phyloP scores from a whole-genome alignment of 1,140 invertebrate species.

The Procambarus virginalis region DNA sequence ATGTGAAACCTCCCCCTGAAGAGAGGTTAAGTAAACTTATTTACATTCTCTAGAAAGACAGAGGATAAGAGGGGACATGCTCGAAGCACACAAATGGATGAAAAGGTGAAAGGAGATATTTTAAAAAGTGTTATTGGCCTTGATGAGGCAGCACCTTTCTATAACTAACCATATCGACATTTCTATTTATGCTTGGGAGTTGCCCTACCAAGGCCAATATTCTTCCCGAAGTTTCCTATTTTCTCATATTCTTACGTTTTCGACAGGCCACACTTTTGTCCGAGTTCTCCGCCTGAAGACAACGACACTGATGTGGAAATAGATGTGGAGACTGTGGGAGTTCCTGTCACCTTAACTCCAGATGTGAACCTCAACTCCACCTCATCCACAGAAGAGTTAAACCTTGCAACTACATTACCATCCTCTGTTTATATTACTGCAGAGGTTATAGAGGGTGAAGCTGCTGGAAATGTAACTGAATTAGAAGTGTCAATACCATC shows the following conservation, averaged over 20 bases:
- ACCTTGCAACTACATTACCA: slow-evolving; percentile 54
- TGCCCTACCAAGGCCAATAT: too few relatives aligned
- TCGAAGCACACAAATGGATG: too few relatives aligned
- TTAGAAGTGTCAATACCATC: slow-evolving; percentile 64
- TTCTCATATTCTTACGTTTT: neutral
- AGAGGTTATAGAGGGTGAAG: slow-evolving; percentile 54
- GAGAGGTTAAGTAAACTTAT: too few relatives aligned
- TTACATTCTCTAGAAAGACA: too few relatives aligned
- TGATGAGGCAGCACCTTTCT: too few relatives aligned
- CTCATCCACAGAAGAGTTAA: slow-evolving; percentile 53
- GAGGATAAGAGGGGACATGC: too few relatives aligned
- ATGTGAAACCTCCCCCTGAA: too few relatives aligned
- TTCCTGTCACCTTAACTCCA: slow-evolving; percentile 61
- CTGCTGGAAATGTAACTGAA: slow-evolving; percentile 53
- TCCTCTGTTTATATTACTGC: slow-evolving; percentile 60
- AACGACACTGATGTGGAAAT: slow-evolving; percentile 67
- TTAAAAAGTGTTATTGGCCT: too few relatives aligned
- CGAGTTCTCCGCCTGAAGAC: slow-evolving; percentile 58
- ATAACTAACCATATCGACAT: too few relatives aligned
- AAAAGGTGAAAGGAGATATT: too few relatives aligned
- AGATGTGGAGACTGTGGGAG: slow-evolving; percentile 64
- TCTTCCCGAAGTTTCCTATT: too few relatives aligned
- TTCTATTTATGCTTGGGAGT: too few relatives aligned
- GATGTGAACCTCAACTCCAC: slow-evolving; percentile 61
- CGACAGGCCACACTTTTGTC: slow-evolving; percentile 61